These are phyloP conservation scores for Hirundo rustica DNA, from an alignment of 2,797 vertebrate species.

Conservation along the genomic window DNA sequence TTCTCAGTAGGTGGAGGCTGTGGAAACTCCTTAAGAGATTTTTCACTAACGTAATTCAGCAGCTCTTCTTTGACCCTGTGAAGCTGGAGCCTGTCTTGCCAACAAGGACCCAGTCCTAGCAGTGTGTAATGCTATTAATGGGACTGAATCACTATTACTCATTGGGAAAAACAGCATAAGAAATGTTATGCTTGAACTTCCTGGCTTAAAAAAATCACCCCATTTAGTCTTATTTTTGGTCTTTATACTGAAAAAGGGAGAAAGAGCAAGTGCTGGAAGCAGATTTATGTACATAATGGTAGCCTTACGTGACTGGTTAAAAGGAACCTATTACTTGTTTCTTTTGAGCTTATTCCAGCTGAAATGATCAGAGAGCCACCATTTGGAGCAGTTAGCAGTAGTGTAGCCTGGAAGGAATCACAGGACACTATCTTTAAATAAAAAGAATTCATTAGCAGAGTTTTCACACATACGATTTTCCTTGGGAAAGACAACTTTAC, in stretches of 20 bases:
- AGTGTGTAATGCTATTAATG: neutral
- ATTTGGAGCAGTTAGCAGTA: neutral
- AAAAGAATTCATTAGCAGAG: neutral
- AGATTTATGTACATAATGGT: neutral
- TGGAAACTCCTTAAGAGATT: neutral
- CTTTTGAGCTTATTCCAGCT: neutral
- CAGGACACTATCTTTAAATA: neutral
- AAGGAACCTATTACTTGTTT: neutral
- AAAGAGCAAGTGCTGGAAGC: neutral
- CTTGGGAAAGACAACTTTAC: neutral
- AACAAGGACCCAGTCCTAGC: neutral
- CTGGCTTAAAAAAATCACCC: neutral
- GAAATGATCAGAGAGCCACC: neutral
- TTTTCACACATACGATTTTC: neutral
- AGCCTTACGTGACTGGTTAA: neutral
- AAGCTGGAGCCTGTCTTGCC: neutral
- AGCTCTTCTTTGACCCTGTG: neutral
- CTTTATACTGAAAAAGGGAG: neutral
- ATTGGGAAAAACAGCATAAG: conserved; percentile 8
- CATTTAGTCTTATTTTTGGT: conserved; percentile 32
- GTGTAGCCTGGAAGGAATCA: neutral
- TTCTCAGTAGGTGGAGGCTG: neutral
- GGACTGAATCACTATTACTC: neutral
- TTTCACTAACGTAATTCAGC: neutral
- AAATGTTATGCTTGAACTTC: neutral